Base-by-base conservation (phyloP, 2,113 vertebrate genomes). In the Hemichromis elongatus region DNA sequence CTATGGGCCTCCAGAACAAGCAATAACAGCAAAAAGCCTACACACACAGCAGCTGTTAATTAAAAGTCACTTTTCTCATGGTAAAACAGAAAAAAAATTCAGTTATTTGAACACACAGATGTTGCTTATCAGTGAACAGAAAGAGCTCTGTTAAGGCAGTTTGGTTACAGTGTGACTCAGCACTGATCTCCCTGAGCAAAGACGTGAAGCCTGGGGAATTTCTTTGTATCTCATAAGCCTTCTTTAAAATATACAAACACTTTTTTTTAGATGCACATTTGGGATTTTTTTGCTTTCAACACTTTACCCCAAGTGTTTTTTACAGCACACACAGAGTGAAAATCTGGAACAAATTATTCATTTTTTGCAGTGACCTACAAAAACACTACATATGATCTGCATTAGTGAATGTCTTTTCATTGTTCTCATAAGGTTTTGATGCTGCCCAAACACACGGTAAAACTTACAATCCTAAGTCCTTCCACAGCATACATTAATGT, bases 121-220 rank as follows among this genome's bases (percentile, higher is more conserved):
- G 87, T 77, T 89, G 82, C 85, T 92, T 89, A 94, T 94, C 89
- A 86, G 86, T n/a, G 12, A 77, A 82, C 81, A 92, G 86, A 93
- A 95, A 95, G 93, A 87, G 86, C 61, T 89, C 83, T 86, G 90
- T 91, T 92, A 90, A 50, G 81, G 84, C 79, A 4, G 84, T 88
- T 85, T 82, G 30, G 91, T 89, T 85, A 82, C 59, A 92, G 77
- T 88, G 70, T 95, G 95, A 95, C 86, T 95, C 94, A 94, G 93
- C 90, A 70, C 77, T 79, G 63, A 86, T 81, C 92, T 90, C 86
- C 86, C 87, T 80, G 84, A 40, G 45, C 7, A 68, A 21, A 82
- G 5, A 84, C 87, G 92, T 77, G 59, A 24, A 52, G 73, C 68
- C 78, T 28, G 13, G 57, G 89, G 89, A 86, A 79, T 12, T 52